These are phyloP conservation scores for Pangasianodon hypophthalmus DNA, from an alignment of 2,113 vertebrate genomes.

Conservation along the genomic window DNA sequence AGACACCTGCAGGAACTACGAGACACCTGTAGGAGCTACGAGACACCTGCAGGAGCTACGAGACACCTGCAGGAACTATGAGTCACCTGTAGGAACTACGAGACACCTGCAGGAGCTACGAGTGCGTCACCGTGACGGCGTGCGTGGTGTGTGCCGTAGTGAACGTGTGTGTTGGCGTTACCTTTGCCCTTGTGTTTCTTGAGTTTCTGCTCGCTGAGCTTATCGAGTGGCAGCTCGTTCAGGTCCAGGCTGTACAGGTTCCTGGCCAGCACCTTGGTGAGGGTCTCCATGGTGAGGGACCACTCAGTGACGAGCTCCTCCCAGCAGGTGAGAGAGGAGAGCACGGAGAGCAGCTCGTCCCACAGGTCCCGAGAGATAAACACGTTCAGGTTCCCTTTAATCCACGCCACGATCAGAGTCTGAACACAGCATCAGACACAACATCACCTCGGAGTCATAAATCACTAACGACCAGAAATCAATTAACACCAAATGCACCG, in stretches of 20 bases:
- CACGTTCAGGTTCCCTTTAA: slow-evolving; percentile 96
- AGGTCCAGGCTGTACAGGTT: slow-evolving; percentile 96
- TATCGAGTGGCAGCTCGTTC: slow-evolving; percentile 93
- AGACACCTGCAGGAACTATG: neutral
- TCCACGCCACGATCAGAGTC: slow-evolving; percentile 99
- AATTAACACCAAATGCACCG: neutral
- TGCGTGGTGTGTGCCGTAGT: neutral
- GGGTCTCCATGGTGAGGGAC: slow-evolving; percentile 98
- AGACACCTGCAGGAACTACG: neutral
- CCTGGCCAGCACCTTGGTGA: slow-evolving; percentile 97
- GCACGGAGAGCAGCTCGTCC: slow-evolving; percentile 93
- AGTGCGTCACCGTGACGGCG: neutral
- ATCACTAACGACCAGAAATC: neutral
- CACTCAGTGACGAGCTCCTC: slow-evolving; percentile 98
- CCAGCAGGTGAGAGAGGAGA: slow-evolving; percentile 96
- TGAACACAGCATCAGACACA: slow-evolving; percentile 60
- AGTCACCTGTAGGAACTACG: neutral
- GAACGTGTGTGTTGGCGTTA: slow-evolving; percentile 55
- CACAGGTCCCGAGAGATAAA: slow-evolving; percentile 97
- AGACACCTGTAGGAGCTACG: no score
- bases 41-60: no score
- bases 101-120: neutral
- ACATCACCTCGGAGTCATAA: neutral
- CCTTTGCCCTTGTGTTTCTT: slow-evolving; percentile 99
- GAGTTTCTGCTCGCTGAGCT: slow-evolving; percentile 97